These are phyloP conservation scores for Hoplias malabaricus DNA, from an alignment of 2,113 vertebrate species.

Conservation along the genomic window DNA sequence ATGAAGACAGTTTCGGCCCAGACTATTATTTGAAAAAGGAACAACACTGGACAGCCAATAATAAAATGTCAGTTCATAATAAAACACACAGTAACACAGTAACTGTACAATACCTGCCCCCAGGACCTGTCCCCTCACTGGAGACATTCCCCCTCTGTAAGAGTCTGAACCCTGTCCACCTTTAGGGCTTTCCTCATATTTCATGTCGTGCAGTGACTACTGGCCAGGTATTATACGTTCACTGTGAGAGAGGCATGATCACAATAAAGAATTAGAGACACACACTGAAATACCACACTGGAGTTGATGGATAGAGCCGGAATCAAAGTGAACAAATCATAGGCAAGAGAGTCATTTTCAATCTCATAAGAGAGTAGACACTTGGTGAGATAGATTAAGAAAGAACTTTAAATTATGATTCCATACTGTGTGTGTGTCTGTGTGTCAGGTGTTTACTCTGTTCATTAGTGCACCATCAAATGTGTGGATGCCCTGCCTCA, in stretches of 20 bases:
- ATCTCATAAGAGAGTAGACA: too few relatives aligned
- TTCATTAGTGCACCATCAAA: slow-evolving; percentile 8
- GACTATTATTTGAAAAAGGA: too few relatives aligned
- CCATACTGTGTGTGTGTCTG: not conserved
- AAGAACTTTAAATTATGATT: too few relatives aligned
- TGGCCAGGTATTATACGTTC: not conserved
- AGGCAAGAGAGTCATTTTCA: too few relatives aligned
- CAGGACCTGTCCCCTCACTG: not conserved
- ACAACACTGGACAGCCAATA: too few relatives aligned
- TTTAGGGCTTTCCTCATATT: slow-evolving; percentile 11
- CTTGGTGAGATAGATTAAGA: not conserved
- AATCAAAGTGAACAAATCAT: too few relatives aligned
- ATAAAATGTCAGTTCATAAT: too few relatives aligned
- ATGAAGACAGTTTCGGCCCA: too few relatives aligned
- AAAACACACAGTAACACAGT: too few relatives aligned
- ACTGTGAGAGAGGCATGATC: not conserved
- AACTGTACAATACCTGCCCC: too few relatives aligned
- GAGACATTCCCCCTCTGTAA: too few relatives aligned
- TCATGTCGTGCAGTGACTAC: not conserved
- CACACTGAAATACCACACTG: not conserved
- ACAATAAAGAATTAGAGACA: not conserved
- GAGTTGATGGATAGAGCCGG: too few relatives aligned
- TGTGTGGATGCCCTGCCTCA: not conserved
- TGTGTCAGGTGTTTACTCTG: not conserved
- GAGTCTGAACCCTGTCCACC: slow-evolving; percentile 11